Evolutionary conservation across 2,113 vertebrate genomes (phyloP).

Genomic region (Okapia johnstoni): DNA sequence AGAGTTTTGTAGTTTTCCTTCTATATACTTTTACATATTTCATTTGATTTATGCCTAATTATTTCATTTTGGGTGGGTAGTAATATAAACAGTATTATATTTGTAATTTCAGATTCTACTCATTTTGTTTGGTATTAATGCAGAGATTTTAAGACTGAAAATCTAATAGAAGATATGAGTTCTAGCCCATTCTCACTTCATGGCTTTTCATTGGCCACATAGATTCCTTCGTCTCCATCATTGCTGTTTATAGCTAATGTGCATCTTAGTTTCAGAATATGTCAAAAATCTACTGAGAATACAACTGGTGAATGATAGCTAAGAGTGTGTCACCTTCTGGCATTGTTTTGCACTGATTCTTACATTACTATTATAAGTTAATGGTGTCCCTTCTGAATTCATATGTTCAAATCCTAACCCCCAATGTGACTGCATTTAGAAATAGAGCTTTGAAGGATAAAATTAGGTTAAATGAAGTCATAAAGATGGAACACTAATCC

Average conservation of each 20-base stretch:
- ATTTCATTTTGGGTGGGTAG: background rate
- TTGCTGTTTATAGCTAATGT: background rate
- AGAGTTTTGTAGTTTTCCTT: background rate
- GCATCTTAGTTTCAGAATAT: background rate
- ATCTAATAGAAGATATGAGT: background rate
- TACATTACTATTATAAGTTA: background rate
- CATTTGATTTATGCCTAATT: background rate
- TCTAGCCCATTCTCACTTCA: background rate
- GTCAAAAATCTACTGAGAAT: background rate
- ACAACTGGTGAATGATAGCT: background rate
- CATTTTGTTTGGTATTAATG: background rate
- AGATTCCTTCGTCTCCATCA: background rate
- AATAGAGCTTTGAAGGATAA: background rate
- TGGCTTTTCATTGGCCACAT: background rate
- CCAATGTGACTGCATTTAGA: background rate
- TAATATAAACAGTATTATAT: background rate
- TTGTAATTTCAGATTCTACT: background rate
- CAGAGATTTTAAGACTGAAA: background rate
- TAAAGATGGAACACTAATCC: background rate
- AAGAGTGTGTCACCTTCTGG: background rate
- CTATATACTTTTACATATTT: background rate
- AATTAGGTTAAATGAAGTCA: background rate
- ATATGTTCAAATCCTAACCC: background rate
- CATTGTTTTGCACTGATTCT: background rate
- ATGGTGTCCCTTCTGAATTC: background rate